A percentile compares a stretch with the other conserved stretches of the same genome.
These are phyloP conservation scores for Moxostoma hubbsi DNA, from an alignment of 2,797 vertebrate genomes.

Conservation along the genomic window DNA sequence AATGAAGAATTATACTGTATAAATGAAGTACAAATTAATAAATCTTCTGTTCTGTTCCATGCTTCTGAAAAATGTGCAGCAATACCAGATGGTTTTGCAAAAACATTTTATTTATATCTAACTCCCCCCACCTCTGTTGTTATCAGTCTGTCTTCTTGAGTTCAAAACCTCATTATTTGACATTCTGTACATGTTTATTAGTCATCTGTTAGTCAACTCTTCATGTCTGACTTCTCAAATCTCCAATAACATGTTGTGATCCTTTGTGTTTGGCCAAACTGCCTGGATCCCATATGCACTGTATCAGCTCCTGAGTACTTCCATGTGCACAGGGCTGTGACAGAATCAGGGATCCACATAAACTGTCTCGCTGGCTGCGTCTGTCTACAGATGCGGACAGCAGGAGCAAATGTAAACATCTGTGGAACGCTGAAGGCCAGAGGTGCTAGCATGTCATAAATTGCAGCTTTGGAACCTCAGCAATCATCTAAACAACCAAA, in stretches of 20 bases:
- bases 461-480: not conserved
- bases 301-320: constrained; percentile 77
- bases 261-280: constrained; percentile 29
- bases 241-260: constrained; percentile 55
- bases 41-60: not conserved
- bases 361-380: constrained; percentile 46
- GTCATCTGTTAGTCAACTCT: constrained; percentile 20
- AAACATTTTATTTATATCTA: constrained; percentile 61
- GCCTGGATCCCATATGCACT: constrained; percentile 74
- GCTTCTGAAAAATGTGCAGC: constrained; percentile 13
- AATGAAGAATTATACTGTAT: no score
- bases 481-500: not conserved
- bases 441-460: constrained; percentile 24
- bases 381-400: constrained; percentile 7
- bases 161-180: constrained; percentile 64
- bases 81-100: constrained; percentile 38
- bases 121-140: constrained; percentile 63
- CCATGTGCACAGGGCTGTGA: constrained; percentile 73
- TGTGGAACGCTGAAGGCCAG: constrained; percentile 31
- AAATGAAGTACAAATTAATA: not conserved
- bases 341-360: constrained; percentile 66
- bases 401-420: constrained; percentile 35
- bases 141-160: constrained; percentile 69
- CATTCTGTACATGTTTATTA: constrained; percentile 1
- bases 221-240: constrained; percentile 57